phyloP scores from a whole-genome alignment of 2,888 invertebrate species.

The Anoncus sp. region DNA sequence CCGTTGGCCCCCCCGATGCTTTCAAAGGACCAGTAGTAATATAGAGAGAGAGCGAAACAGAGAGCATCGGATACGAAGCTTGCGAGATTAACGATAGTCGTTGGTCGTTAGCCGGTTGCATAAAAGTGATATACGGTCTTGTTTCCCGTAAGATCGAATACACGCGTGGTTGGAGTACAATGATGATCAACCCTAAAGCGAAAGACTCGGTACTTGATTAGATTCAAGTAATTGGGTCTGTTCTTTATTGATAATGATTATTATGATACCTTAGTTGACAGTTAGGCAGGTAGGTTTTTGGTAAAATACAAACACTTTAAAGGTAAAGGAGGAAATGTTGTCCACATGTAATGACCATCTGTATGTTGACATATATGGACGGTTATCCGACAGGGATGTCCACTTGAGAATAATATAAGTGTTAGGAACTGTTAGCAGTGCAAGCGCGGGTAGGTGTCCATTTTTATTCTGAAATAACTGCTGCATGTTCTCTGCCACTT shows the following conservation, averaged over 20 bases:
- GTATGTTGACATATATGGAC: too few species aligned
- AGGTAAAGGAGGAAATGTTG: too few species aligned
- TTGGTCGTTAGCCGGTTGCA: conserved; percentile 20
- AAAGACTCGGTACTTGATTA: neutral
- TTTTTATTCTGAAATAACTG: too few species aligned
- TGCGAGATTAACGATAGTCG: conserved; percentile 33
- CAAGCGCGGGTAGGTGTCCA: too few species aligned
- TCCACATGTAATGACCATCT: too few species aligned
- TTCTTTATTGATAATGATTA: neutral
- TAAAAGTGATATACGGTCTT: conserved; percentile 25
- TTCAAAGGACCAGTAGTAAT: conserved; percentile 15
- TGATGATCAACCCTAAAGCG: conserved; percentile 4
- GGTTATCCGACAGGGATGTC: too few species aligned
- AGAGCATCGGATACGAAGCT: conserved; percentile 11
- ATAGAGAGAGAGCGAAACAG: conserved; percentile 7
- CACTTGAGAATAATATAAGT: too few species aligned
- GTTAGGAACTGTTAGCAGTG: too few species aligned
- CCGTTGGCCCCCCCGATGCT: conserved; percentile 51
- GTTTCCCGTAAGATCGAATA: conserved; percentile 8
- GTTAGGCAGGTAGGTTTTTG: neutral
- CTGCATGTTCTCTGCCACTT: too few species aligned
- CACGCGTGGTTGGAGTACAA: neutral
- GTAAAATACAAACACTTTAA: too few species aligned
- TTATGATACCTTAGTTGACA: neutral
- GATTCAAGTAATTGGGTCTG: neutral